phyloP scores from a whole-genome alignment of 2,797 vertebrate species.

The Emydoidea blandingii region DNA sequence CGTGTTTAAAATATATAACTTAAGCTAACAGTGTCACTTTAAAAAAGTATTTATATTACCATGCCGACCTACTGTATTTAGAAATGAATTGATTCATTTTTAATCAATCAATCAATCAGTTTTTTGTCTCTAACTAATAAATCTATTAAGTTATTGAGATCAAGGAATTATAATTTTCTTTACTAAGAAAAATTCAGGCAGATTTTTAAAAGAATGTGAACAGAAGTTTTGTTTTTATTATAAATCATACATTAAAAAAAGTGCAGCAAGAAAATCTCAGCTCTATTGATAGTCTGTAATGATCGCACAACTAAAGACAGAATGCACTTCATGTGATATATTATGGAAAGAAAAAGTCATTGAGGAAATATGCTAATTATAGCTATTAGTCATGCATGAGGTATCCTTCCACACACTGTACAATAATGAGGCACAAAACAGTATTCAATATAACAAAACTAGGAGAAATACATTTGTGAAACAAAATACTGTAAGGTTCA shows the following conservation, averaged over 20 bases:
- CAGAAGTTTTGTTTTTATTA: conserved; percentile 69
- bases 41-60: not conserved
- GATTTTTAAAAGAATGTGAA: conserved; percentile 56
- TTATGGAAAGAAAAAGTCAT: conserved; percentile 41
- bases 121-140: not conserved
- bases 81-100: not conserved
- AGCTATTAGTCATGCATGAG: conserved; percentile 68
- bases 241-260: conserved; percentile 63
- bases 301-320: conserved; percentile 62
- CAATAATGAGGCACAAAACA: conserved; percentile 67
- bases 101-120: not conserved
- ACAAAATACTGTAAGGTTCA: conserved; percentile 48
- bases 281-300: conserved; percentile 68
- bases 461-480: conserved; percentile 44
- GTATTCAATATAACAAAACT: conserved; percentile 39
- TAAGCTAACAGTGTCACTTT: not conserved
- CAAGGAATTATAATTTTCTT: conserved; percentile 60
- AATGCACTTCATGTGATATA: conserved; percentile 58
- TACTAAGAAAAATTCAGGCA: conserved; percentile 65
- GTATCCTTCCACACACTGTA: conserved; percentile 61
- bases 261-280: conserved; percentile 70
- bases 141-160: conserved; percentile 16
- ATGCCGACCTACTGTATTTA: not conserved
- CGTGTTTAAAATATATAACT: not conserved
- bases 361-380: conserved; percentile 50